These are phyloP conservation scores for Augochlorella aurata DNA, from an alignment of 2,888 invertebrate species.

Conservation along the genomic window DNA sequence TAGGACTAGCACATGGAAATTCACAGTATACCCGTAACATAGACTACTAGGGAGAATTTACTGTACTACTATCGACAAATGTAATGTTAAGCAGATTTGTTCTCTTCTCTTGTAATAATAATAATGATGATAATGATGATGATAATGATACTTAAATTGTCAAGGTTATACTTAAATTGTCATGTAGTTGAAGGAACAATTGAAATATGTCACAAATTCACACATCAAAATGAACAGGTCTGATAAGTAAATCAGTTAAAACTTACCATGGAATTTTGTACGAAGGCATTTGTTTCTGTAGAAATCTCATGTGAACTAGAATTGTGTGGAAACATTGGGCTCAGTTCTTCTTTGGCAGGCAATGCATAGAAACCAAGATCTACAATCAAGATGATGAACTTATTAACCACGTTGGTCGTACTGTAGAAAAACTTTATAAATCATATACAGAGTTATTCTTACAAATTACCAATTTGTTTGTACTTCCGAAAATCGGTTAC, in stretches of 20 bases:
- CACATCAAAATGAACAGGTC: not conserved
- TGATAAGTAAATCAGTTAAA: conserved; percentile 11
- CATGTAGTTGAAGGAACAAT: not conserved
- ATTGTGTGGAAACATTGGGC: conserved; percentile 84
- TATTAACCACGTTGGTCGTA: not conserved
- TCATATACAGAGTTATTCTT: not conserved
- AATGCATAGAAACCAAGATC: conserved; percentile 83
- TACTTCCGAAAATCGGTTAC: no score
- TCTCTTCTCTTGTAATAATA: no score
- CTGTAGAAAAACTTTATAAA: not conserved
- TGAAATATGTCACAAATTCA: not conserved
- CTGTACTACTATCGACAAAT: no score
- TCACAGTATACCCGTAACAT: no score
- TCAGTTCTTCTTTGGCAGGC: conserved; percentile 84
- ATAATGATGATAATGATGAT: no score
- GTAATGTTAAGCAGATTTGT: no score
- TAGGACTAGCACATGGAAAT: no score
- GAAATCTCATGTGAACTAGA: conserved; percentile 84
- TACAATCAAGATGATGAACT: conserved; percentile 58
- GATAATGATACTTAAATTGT: no score
- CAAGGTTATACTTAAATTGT: no score
- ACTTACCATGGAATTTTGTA: conserved; percentile 83
- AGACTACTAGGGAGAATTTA: no score
- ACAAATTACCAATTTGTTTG: no score
- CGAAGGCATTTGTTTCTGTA: conserved; percentile 84